These are phyloP conservation scores for Elegia similella DNA, from an alignment of 2,888 invertebrate genomes.

Conservation along the genomic window DNA sequence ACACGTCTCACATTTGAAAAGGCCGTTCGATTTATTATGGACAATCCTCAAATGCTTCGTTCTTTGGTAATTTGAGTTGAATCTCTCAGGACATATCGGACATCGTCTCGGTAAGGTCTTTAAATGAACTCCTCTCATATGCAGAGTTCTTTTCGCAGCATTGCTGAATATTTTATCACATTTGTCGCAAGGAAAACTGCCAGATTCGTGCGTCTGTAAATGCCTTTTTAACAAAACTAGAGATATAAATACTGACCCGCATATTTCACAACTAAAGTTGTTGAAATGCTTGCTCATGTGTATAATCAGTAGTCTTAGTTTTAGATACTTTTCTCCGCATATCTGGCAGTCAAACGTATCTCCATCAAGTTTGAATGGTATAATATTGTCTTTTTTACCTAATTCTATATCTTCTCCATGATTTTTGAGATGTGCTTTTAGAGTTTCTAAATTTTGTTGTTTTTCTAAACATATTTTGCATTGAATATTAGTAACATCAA, in stretches of 20 bases:
- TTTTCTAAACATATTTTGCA: slow-evolving; percentile 53
- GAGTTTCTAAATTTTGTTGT: slow-evolving; percentile 35
- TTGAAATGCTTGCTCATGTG: slow-evolving; percentile 70
- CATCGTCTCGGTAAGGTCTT: slow-evolving; percentile 54
- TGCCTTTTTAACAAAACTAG: slow-evolving; percentile 50
- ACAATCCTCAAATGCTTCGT: slow-evolving; percentile 59
- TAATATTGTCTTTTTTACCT: slow-evolving; percentile 51
- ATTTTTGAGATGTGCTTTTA: slow-evolving; percentile 54
- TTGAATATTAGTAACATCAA: slow-evolving; percentile 53
- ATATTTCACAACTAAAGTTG: slow-evolving; percentile 65
- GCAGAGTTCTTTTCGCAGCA: slow-evolving; percentile 49
- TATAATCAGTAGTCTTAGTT: slow-evolving; percentile 54
- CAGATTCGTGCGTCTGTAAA: slow-evolving; percentile 52
- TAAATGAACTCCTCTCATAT: slow-evolving; percentile 56
- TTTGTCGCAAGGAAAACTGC: slow-evolving; percentile 58
- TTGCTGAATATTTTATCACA: slow-evolving; percentile 65
- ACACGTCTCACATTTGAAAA: slow-evolving; percentile 58
- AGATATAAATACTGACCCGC: slow-evolving; percentile 59
- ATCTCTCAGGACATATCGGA: slow-evolving; percentile 61
- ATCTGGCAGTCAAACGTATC: slow-evolving; percentile 56
- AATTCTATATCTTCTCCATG: slow-evolving; percentile 51
- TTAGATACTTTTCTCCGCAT: slow-evolving; percentile 51
- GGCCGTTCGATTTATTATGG: slow-evolving; percentile 51
- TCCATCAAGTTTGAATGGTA: slow-evolving; percentile 59
- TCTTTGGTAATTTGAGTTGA: slow-evolving; percentile 61